Evolutionary conservation across 1,140 invertebrate genomes (phyloP), one percentile per base, ranked within the genome.

Genomic region (Chironomus tepperi): DNA sequence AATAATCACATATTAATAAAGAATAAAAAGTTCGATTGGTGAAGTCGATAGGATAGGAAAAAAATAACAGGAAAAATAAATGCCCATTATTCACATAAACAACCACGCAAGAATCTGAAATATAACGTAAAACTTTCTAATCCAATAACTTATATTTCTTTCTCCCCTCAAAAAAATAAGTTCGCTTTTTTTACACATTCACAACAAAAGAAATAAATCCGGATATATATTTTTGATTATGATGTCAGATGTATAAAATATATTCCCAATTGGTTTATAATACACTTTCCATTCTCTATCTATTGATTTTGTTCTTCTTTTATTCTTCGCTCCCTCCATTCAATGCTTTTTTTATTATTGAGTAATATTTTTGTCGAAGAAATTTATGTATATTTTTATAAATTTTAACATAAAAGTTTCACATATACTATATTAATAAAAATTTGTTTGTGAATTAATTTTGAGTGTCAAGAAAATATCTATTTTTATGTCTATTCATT

Each of bases 181-280:
- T 72, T 34, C 65, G 18, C 24, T 24, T 42, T 75, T 42, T 12
- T 73, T 73, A 43, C n/a, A 42, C 65, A 42, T 15, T 24, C 74
- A 12, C 42, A 24, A 43, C 12, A 47, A 64, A 67, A 74, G 74
- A 74, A 74, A 42, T 24, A 75, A 75, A 75, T 57, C 47, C 47
- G 47, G 47, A 57, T 57, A 70, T 70, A 70, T 70, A 12, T n/a
- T 57, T 70, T 70, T 70, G 65, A 70, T 70, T 70, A 70, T 70
- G 65, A 70, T 70, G 65, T 21, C 65, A 70, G 65, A 70, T 70
- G 19, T 21, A 57, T 47, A 15, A 57, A 57, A 57, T 57, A 57
- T 57, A 34, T 57, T 57, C 47, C 3, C 47, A 57, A 57, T 57
- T 57, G 65, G 65, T 70, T 70, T 18, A 70, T 70, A 12, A 57